Evolutionary conservation across 1,140 invertebrate genomes (phyloP), one percentile per base, ranked within the genome.

Genomic region (Diuraphis noxia): DNA sequence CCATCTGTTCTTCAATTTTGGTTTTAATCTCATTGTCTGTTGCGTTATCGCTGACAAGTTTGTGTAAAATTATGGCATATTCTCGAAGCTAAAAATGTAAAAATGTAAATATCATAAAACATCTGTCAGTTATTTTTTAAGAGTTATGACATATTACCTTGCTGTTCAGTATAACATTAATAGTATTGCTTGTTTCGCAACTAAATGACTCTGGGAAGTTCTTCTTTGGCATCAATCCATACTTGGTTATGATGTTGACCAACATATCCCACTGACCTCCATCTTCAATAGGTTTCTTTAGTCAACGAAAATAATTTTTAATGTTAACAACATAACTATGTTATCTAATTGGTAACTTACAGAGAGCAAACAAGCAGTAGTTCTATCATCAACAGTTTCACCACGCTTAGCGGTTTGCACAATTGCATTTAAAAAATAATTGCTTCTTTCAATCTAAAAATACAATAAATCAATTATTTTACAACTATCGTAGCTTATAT

Each of bases 221-320:
- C 93, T 96, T 95, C 94, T 98, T 98, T 86, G 98, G 98, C 94
- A 98, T 96, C 25, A 98, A 93, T 49, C 98, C 98, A 93, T 98
- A 96, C 93, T 97, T 97, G 93, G 96, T 96, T 92, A 98, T 96
- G 30, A 98, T 93, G 94, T 98, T 98, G 13, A 96, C 95, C 92
- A 98, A 93, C 97, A 98, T 98, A 93, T 98, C 96, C 97, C 97
- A 98, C 93, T 98, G 98, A 0, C 98, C 98, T 56, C 98, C 98
- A 93, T 98, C 98, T 85, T 95, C 95, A 41, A 96, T 95, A 38
- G 97, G 97, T 93, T 97, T 96, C 93, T 96, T 93, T 6, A 95
- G 93, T n/a, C 94, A 92, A 92, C 94, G 88, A 91, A 92, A 88
- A 94, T 56, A 25, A 86, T 91, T 30, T 49, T 40, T 5, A 46